Percentiles rank a stretch among this genome's conserved stretches.
Evolutionary conservation across 1,140 invertebrate genomes (phyloP).

Genomic region (Caerostris darwini): DNA sequence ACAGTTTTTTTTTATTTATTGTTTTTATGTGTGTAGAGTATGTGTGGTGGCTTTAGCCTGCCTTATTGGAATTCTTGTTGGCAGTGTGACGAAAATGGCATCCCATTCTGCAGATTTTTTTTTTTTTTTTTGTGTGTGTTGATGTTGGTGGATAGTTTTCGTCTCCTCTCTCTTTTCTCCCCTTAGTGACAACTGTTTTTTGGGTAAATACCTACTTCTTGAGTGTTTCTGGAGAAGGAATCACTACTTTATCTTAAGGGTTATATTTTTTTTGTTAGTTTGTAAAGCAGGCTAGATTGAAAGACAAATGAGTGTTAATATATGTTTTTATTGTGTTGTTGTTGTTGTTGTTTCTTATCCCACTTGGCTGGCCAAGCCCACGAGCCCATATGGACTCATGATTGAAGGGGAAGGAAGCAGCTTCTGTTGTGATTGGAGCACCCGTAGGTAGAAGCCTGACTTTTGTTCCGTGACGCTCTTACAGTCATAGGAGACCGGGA

Average conservation of each 20-base stretch:
- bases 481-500: too few species aligned
- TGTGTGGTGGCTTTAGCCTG: not conserved
- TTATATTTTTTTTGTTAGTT: not conserved
- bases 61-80: not conserved
- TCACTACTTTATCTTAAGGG: not conserved
- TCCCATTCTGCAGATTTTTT: not conserved
- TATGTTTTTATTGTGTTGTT: too few species aligned
- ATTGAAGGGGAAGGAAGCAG: too few species aligned
- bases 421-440: too few species aligned
- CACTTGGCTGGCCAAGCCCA: too few species aligned
- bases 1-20: not conserved
- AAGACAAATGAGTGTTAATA: too few species aligned
- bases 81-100: constrained; percentile 64
- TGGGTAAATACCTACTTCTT: not conserved
- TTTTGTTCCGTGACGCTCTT: too few species aligned
- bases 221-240: not conserved
- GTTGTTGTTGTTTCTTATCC: too few species aligned
- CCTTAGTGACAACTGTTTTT: constrained; percentile 2
- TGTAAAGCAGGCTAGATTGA: too few species aligned
- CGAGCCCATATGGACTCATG: too few species aligned
- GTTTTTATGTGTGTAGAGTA: too few species aligned
- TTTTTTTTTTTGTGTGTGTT: not conserved
- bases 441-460: too few species aligned
- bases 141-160: not conserved
- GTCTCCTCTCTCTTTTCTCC: not conserved